A percentile compares a stretch with the other conserved stretches of the same genome.
Conservation (phyloP, 2,888 invertebrate genomes). For the Drosophila subsilvestris region DNA sequence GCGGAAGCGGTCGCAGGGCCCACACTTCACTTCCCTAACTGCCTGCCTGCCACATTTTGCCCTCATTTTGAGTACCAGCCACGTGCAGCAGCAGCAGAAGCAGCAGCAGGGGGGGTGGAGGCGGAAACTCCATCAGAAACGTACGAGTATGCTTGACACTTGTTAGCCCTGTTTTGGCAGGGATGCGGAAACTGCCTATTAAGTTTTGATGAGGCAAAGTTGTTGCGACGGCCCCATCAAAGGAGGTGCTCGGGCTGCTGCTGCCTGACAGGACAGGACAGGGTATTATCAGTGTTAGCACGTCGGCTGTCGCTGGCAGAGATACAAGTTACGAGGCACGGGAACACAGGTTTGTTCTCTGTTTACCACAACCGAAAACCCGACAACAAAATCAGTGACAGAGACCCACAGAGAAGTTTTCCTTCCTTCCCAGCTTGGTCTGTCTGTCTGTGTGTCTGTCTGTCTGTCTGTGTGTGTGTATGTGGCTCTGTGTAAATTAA, state of each 20-base stretch:
- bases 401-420: slow-evolving; percentile 35
- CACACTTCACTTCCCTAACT: slow-evolving; percentile 9
- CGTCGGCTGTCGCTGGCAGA: slow-evolving; percentile 23
- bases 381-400: slow-evolving; percentile 52
- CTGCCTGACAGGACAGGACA: slow-evolving; percentile 2
- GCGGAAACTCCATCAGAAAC: slow-evolving; percentile 12
- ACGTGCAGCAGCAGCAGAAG: neutral
- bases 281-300: slow-evolving; percentile 41
- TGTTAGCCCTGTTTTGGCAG: slow-evolving; percentile 56
- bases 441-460: slow-evolving; percentile 18
- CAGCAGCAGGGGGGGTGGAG: neutral
- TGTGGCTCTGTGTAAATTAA: slow-evolving; percentile 43
- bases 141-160: slow-evolving; percentile 54
- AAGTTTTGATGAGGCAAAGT: slow-evolving; percentile 69
- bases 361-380: slow-evolving; percentile 4
- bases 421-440: slow-evolving; percentile 1
- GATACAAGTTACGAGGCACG: neutral
- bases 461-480: slow-evolving; percentile 17
- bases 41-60: slow-evolving; percentile 37
- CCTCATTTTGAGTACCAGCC: slow-evolving; percentile 52
- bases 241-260: neutral
- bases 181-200: slow-evolving; percentile 67
- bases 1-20: slow-evolving; percentile 25
- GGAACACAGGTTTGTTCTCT: slow-evolving; percentile 1
- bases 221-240: slow-evolving; percentile 34